Conservation (phyloP, 2,888 invertebrate genomes). For the Tridacna gigas region DNA sequence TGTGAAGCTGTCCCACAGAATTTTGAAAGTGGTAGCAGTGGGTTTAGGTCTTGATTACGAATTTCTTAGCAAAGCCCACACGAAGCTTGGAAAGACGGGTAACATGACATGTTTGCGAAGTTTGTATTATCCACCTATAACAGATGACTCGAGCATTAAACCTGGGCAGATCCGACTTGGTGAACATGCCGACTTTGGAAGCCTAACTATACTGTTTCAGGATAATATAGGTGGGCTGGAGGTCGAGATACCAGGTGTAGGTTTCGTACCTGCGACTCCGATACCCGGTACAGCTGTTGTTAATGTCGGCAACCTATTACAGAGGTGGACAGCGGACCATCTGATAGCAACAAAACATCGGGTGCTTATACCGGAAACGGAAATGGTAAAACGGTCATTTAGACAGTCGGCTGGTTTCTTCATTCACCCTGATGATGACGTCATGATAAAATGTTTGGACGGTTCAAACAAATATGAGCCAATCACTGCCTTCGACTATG, state of each 20-base stretch:
- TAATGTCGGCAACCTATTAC: slow-evolving; percentile 91
- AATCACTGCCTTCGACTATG: slow-evolving; percentile 67
- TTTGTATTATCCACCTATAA: slow-evolving; percentile 43
- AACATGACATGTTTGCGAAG: slow-evolving; percentile 33
- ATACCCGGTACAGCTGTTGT: slow-evolving; percentile 91
- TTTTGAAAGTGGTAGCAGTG: slow-evolving; percentile 39
- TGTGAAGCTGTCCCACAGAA: slow-evolving; percentile 21
- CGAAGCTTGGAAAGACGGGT: slow-evolving; percentile 10
- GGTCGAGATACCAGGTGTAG: slow-evolving; percentile 84
- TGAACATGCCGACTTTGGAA: slow-evolving; percentile 72
- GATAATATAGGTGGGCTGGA: slow-evolving; percentile 71
- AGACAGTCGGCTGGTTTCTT: slow-evolving; percentile 72
- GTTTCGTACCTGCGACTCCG: slow-evolving; percentile 91
- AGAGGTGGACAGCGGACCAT: slow-evolving; percentile 90
- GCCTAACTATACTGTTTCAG: slow-evolving; percentile 71
- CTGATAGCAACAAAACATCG: slow-evolving; percentile 88
- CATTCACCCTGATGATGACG: slow-evolving; percentile 67
- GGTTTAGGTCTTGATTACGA: slow-evolving; percentile 29
- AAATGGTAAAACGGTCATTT: slow-evolving; percentile 27
- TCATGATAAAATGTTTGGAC: slow-evolving; percentile 70
- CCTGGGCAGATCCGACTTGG: slow-evolving; percentile 70
- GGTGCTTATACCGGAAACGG: slow-evolving; percentile 65
- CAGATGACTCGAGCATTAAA: slow-evolving; percentile 46
- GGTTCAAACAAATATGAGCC: slow-evolving; percentile 74
- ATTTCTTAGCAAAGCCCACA: slow-evolving; percentile 39